Conservation (phyloP, 2,113 vertebrate species). For the Thamnophis sirtalis region DNA sequence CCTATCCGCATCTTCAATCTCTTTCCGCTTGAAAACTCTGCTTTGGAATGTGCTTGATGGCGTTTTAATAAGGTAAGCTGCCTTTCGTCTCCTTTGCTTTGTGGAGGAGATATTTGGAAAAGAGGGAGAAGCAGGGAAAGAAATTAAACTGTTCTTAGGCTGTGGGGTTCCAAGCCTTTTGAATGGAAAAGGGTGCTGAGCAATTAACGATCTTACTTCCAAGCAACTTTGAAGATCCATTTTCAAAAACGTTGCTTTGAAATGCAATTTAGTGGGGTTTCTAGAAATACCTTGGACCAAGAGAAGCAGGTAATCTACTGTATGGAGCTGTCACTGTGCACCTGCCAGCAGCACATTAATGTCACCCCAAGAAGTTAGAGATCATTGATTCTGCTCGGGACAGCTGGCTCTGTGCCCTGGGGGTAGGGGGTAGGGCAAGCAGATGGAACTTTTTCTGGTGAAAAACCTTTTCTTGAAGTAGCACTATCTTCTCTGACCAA, state of each 20-base stretch:
- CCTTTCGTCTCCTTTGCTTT: not conserved
- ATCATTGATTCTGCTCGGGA: not conserved
- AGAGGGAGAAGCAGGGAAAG: not conserved
- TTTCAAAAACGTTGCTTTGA: not conserved
- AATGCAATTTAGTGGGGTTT: not conserved
- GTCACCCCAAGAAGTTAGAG: not conserved
- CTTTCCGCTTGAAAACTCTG: not conserved
- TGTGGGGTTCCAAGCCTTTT: not conserved
- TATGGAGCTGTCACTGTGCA: not conserved
- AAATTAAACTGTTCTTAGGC: slow-evolving; percentile 8
- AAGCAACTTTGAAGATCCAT: not conserved
- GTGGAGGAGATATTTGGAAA: not conserved
- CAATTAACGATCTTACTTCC: not conserved
- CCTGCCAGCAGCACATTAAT: not conserved
- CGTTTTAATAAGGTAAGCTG: not conserved
- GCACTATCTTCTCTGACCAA: not conserved
- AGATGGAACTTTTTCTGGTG: not conserved
- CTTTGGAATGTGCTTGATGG: not conserved
- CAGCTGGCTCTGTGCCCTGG: not conserved
- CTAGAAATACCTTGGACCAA: not conserved
- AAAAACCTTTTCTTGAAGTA: not conserved
- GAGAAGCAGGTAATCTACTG: not conserved
- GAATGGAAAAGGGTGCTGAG: not conserved
- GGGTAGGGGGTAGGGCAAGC: too few relatives aligned
- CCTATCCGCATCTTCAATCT: slow-evolving; percentile 6